Evolutionary conservation across 1,140 invertebrate genomes (phyloP), one percentile per base, ranked within the genome.

Genomic region (Psilanteris sp.): DNA sequence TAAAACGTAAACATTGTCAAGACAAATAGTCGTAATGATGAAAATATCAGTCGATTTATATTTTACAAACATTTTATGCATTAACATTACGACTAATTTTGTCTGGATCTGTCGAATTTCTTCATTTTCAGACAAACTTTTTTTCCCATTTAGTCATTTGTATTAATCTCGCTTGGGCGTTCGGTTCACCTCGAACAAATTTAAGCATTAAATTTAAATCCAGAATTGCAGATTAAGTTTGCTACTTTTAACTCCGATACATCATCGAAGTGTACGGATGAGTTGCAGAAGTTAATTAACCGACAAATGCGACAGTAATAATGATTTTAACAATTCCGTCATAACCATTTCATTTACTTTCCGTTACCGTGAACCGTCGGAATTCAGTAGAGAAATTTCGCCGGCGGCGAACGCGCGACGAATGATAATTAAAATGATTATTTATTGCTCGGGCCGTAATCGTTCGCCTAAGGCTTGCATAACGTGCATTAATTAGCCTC

Each of bases 351-450:
- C 66, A 54, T 61, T 70, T 70, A 61, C 61, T 61, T 61, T 44
- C 27, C 46, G 27, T 61, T 62, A 36, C 67, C 52, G 36, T 39
- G 6, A 43, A 59, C 27, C 41, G 11, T 32, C 50, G 48, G 67
- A 72, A 64, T 72, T 64, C 68, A 13, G 4, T 41, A 32, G 71
- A 75, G 71, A 81, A 78, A 80, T 71, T 77, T 77, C 2, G 66
- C 66, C 36, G 20, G 7, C 64, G 52, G 64, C 62, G n/a, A 50
- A 57, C 46, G 39, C 32, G 37, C 41, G 29, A 46, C 48, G 46
- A 50, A 39, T 46, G 73, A 79, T 81, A 78, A 79, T 81, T 78
- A 81, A 83, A 83, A 81, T 79, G 61, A 71, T 81, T 81, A 83
- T 81, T 81, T 79, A 81, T 79, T 70, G 55, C 68, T 34, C 39